Percentiles rank a stretch among this genome's conserved stretches.
Evolutionary conservation across 1,140 invertebrate genomes (phyloP).

Genomic region (Calosoma granatense): DNA sequence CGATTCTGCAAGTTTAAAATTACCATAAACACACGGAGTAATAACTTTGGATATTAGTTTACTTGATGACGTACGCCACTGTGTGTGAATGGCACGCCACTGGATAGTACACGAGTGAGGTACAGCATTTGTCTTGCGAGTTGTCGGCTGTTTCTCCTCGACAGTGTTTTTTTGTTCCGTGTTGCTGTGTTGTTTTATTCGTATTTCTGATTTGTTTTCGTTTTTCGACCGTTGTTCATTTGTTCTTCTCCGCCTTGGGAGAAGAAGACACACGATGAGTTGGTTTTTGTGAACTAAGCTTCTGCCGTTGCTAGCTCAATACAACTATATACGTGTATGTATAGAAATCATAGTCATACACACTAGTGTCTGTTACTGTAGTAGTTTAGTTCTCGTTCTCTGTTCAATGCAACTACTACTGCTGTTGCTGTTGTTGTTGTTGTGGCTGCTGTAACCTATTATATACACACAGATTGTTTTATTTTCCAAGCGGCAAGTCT

Average conservation of each 20-base stretch:
- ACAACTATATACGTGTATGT: no score
- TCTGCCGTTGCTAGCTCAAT: no score
- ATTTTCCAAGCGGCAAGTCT: background rate
- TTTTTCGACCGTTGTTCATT: slow-evolving; percentile 5
- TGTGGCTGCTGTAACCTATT: background rate
- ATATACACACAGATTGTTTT: background rate
- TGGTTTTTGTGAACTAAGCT: background rate
- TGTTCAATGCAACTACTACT: background rate
- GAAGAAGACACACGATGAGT: background rate
- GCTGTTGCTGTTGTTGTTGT: background rate
- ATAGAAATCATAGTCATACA: no score
- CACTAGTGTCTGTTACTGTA: no score
- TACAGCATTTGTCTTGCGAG: background rate
- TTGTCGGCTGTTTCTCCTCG: slow-evolving; percentile 1
- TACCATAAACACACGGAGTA: no score
- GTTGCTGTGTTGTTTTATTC: background rate
- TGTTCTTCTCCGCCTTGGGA: slow-evolving; percentile 4
- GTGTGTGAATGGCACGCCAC: background rate
- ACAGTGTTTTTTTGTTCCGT: background rate
- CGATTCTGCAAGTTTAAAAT: no score
- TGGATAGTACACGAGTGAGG: background rate
- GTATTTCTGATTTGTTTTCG: background rate
- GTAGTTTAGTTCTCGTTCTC: background rate
- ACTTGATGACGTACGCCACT: no score
- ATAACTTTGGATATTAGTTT: no score